phyloP scores from a whole-genome alignment of 1,140 invertebrate genomes.

The Camponotus pennsylvanicus region DNA sequence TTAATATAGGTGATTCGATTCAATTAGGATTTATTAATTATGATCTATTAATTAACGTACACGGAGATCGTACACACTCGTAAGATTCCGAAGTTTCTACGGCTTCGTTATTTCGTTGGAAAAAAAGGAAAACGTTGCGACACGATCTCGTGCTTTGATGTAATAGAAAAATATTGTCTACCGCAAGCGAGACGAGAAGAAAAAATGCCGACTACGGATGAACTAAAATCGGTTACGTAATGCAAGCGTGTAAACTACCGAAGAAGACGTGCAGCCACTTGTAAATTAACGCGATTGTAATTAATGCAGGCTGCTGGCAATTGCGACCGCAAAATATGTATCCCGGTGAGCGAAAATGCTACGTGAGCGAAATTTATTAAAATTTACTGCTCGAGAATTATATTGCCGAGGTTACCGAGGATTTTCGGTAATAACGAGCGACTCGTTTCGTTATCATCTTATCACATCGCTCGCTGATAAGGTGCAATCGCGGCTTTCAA shows the following conservation, averaged over 20 bases:
- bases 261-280: conserved; percentile 20
- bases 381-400: conserved; percentile 56
- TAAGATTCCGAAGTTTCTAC: too few relatives aligned
- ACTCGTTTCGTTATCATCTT: conserved; percentile 71
- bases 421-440: conserved; percentile 70
- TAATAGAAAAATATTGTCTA: background rate
- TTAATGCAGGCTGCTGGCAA: conserved; percentile 28
- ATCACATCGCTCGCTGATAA: conserved; percentile 74
- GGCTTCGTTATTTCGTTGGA: background rate
- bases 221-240: conserved; percentile 53
- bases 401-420: conserved; percentile 50
- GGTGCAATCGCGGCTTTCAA: conserved; percentile 72
- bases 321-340: background rate
- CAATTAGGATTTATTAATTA: background rate
- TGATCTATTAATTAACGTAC: conserved; percentile 19
- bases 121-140: background rate
- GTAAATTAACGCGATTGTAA: conserved; percentile 51
- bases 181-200: background rate
- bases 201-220: background rate
- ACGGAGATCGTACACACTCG: background rate
- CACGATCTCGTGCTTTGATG: background rate
- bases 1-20: conserved; percentile 29
- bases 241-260: conserved; percentile 24
- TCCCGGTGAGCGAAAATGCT: background rate
- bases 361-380: conserved; percentile 47